Conservation (phyloP, 2,113 vertebrate genomes). For the Cyanistes caeruleus region DNA sequence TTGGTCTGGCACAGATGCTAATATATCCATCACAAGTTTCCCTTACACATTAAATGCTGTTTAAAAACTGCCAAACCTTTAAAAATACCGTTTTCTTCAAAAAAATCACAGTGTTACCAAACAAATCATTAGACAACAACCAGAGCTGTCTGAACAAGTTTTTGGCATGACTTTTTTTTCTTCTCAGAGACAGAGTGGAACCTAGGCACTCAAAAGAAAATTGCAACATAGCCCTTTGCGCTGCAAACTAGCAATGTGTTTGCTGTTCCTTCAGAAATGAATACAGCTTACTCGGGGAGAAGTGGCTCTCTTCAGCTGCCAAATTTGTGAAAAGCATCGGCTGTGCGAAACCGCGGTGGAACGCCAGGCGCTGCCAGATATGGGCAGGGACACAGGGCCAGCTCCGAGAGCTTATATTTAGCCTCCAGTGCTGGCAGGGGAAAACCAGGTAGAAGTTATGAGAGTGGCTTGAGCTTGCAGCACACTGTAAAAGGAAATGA, state of each 20-base stretch:
- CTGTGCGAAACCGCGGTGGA: not conserved
- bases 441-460: not conserved
- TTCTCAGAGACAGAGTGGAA: not conserved
- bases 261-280: slow-evolving; percentile 30
- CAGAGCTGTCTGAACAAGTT: not conserved
- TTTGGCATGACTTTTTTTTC: not conserved
- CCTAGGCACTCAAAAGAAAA: not conserved
- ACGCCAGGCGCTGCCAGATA: slow-evolving; percentile 43
- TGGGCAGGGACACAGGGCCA: not conserved
- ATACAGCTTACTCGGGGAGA: not conserved
- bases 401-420: slow-evolving; percentile 52
- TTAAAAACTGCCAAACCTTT: slow-evolving; percentile 28
- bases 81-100: slow-evolving; percentile 12
- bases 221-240: not conserved
- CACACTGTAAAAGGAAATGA: not conserved
- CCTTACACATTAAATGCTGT: not conserved
- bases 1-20: slow-evolving; percentile 46
- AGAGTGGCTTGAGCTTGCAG: not conserved
- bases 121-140: not conserved
- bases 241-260: slow-evolving; percentile 35
- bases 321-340: slow-evolving; percentile 37
- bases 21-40: not conserved
- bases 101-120: not conserved
- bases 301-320: slow-evolving; percentile 12
- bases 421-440: slow-evolving; percentile 11